These are phyloP conservation scores for Grallaria varia DNA, from an alignment of 2,113 vertebrate genomes.

Conservation along the genomic window DNA sequence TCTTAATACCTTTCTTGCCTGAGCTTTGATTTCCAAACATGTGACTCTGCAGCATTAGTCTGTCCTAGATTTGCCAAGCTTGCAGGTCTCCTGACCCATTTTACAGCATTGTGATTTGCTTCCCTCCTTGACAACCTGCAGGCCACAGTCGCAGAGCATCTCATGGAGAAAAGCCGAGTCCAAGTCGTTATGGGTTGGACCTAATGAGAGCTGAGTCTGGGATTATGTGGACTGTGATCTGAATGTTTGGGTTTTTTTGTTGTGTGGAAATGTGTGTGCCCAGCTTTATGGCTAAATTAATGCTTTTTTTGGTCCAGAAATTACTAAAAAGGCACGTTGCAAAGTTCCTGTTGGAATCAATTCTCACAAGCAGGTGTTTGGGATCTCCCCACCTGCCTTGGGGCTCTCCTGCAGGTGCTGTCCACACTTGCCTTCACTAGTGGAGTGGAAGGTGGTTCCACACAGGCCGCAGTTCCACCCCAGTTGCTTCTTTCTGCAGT, in stretches of 20 bases:
- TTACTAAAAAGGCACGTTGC: not conserved
- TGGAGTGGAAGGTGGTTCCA: fast-evolving
- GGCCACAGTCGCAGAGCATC: not conserved
- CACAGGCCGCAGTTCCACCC: not conserved
- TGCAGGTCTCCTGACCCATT: conserved; percentile 65
- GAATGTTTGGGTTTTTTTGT: fast-evolving
- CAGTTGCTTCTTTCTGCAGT: not conserved
- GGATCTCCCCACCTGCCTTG: not conserved
- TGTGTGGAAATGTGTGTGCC: not conserved
- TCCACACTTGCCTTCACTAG: not conserved
- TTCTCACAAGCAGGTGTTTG: not conserved
- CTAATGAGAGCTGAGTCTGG: not conserved
- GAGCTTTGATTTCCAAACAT: conserved; percentile 48
- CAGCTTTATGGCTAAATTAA: fast-evolving
- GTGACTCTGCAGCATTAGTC: conserved; percentile 57
- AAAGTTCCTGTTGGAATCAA: fast-evolving
- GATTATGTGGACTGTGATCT: not conserved
- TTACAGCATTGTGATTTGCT: conserved; percentile 12
- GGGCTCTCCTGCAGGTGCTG: not conserved
- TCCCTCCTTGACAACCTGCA: conserved; percentile 1
- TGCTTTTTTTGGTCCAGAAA: not conserved
- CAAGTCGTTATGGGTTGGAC: not conserved
- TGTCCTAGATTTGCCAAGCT: conserved; percentile 65
- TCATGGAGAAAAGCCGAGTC: not conserved
- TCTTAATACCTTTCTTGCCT: conserved; percentile 13